Percentiles rank a stretch among this genome's conserved stretches.
Evolutionary conservation across 2,888 invertebrate genomes (phyloP).

Genomic region (Cataglyphis livida): DNA sequence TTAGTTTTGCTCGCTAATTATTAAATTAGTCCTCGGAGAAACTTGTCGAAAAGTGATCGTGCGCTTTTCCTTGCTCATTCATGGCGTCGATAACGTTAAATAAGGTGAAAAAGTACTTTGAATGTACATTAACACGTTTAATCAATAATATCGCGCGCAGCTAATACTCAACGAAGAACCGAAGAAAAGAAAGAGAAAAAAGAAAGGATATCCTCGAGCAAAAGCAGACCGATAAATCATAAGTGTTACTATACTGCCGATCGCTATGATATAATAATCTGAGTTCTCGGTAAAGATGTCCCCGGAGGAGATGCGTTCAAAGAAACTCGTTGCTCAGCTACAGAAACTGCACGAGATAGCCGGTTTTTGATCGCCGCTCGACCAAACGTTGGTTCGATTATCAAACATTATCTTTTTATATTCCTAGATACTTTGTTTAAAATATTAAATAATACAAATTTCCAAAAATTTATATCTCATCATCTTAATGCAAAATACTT

Average conservation of each 20-base stretch:
- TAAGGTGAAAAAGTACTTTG: neutral
- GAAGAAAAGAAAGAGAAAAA: neutral
- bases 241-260: slow-evolving; percentile 38
- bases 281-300: slow-evolving; percentile 50
- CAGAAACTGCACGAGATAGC: slow-evolving; percentile 51
- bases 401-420: neutral
- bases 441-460: neutral
- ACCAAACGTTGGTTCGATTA: slow-evolving; percentile 5
- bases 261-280: slow-evolving; percentile 55
- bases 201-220: neutral
- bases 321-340: slow-evolving; percentile 47
- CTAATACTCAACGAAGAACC: neutral
- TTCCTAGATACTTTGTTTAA: neutral
- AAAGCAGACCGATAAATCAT: slow-evolving; percentile 58
- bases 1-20: slow-evolving; percentile 70
- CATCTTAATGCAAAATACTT: neutral
- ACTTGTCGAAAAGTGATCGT: slow-evolving; percentile 48
- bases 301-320: slow-evolving; percentile 41
- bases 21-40: slow-evolving; percentile 64
- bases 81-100: neutral
- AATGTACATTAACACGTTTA: neutral
- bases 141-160: slow-evolving; percentile 1
- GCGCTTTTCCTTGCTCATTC: slow-evolving; percentile 1
- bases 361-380: slow-evolving; percentile 15
- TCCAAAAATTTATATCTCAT: neutral